Conservation (phyloP, 2,113 vertebrate genomes). For the Myrmecobius fasciatus region DNA sequence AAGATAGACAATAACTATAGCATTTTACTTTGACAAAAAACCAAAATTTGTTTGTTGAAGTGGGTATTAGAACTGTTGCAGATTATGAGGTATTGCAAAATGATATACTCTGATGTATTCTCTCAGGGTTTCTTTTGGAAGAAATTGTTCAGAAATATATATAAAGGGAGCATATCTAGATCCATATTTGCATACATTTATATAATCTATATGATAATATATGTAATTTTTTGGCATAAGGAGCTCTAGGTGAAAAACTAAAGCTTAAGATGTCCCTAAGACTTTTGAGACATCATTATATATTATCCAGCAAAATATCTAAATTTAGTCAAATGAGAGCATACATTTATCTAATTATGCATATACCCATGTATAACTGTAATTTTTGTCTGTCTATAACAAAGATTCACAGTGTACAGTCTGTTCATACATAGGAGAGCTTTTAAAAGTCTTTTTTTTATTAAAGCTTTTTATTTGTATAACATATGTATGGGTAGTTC, state of each 20-base stretch:
- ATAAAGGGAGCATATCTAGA: not conserved
- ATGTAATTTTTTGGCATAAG: too few species aligned
- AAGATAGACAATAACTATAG: not conserved
- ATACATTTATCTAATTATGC: rapidly evolving
- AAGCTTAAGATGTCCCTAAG: too few species aligned
- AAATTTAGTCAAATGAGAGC: not conserved
- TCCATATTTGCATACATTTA: too few species aligned
- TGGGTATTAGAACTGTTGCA: not conserved
- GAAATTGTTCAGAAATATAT: not conserved
- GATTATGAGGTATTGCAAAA: not conserved
- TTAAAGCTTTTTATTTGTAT: too few species aligned
- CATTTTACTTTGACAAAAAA: not conserved
- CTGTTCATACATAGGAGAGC: not conserved
- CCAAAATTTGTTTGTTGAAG: not conserved
- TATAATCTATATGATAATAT: too few species aligned
- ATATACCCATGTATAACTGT: rapidly evolving
- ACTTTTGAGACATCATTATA: too few species aligned
- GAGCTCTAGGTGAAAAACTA: too few species aligned
- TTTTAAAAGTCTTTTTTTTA: not conserved
- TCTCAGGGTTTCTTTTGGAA: not conserved
- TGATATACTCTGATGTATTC: not conserved
- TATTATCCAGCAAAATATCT: too few species aligned
- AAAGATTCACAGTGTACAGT: rapidly evolving
- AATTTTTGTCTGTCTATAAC: rapidly evolving
- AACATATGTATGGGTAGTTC: too few species aligned